These are phyloP conservation scores for Heliconius charithonia DNA, from an alignment of 2,888 invertebrate species.

Conservation along the genomic window DNA sequence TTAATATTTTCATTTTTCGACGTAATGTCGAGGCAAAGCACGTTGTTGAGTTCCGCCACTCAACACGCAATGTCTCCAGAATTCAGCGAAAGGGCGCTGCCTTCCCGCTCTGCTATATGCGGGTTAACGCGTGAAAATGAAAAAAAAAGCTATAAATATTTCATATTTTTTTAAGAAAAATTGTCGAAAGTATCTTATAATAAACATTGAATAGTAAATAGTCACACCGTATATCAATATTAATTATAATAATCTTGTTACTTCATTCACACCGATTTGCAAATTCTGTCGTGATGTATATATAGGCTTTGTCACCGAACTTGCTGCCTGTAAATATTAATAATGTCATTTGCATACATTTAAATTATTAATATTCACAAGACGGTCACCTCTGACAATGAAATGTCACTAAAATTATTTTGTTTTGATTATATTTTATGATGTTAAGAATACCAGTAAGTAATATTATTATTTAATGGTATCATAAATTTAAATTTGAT, in stretches of 20 bases:
- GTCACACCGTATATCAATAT: background rate
- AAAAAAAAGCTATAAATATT: no score
- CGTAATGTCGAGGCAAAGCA: no score
- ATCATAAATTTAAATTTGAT: background rate
- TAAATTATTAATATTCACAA: conserved; percentile 31
- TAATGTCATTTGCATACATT: conserved; percentile 42
- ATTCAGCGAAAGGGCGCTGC: no score
- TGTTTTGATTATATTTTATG: conserved; percentile 2
- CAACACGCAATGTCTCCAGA: no score
- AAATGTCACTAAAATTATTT: conserved; percentile 22
- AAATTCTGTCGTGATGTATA: conserved; percentile 19
- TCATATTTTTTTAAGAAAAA: no score
- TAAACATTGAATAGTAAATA: no score
- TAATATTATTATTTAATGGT: background rate
- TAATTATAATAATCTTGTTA: conserved; percentile 8
- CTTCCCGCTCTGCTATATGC: no score
- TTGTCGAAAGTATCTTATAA: no score
- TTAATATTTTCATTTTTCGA: no score
- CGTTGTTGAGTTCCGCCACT: no score
- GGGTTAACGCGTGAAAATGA: no score
- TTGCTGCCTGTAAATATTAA: conserved; percentile 36
- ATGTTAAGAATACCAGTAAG: background rate
- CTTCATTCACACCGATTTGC: conserved; percentile 8
- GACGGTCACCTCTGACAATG: conserved; percentile 26
- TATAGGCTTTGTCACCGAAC: conserved; percentile 21